phyloP scores from a whole-genome alignment of 2,113 vertebrate species.

The Polypterus senegalus region DNA sequence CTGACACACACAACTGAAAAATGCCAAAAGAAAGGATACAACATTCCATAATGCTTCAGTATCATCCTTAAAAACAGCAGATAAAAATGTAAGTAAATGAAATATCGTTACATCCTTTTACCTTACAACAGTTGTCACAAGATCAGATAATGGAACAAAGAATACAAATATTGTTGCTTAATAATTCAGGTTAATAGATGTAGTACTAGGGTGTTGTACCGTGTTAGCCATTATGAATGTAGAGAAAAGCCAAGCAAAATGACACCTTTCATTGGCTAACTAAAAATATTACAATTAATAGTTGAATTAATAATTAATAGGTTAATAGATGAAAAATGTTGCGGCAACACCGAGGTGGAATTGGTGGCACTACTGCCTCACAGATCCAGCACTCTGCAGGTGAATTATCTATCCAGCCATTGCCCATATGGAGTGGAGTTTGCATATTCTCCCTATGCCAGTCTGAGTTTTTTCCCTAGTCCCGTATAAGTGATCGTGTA shows the following conservation, averaged over 20 bases:
- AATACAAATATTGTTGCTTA: neutral
- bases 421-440: too few species aligned
- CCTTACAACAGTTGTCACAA: neutral
- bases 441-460: too few species aligned
- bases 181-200: neutral
- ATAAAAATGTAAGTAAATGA: conserved; percentile 4
- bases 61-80: conserved; percentile 56
- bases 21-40: conserved; percentile 75
- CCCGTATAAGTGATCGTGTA: too few species aligned
- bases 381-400: too few species aligned
- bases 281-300: too few species aligned
- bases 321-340: neutral
- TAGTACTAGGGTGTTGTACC: too few species aligned
- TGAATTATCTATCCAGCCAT: too few species aligned
- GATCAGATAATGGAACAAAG: neutral
- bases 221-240: neutral
- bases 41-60: conserved; percentile 72
- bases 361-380: too few species aligned
- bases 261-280: too few species aligned
- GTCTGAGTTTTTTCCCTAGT: too few species aligned
- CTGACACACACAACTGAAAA: conserved; percentile 73
- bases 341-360: neutral
- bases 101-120: neutral
- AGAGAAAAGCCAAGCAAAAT: neutral
- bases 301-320: neutral